Evolutionary conservation across 2,888 invertebrate species (phyloP), one percentile per base, ranked within the genome.

Genomic region (Scaptomyza caliginosa): DNA sequence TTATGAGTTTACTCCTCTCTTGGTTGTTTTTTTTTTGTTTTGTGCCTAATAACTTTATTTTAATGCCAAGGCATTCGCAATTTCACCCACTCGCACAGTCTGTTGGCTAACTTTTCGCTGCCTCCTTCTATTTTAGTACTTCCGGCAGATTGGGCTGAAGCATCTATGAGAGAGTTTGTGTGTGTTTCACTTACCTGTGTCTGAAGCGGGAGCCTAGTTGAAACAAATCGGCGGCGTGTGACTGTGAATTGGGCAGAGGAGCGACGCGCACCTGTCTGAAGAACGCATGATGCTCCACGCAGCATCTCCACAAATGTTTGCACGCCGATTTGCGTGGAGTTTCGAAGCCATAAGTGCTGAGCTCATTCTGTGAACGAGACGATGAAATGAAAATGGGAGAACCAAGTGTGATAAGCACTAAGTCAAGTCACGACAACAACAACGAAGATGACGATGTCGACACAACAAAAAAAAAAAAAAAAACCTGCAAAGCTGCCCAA

Each of bases 271-370:
- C 96, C 84, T 97, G 93, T 64, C 97, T 94, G 93, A 97, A 97
- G 93, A 97, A 97, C 32, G 97, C 96, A 92, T 98, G 98, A 91
- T 98, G 98, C 91, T 98, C 98, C 52, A 97, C 95, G 91, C 98
- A 98, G 92, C 98, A 98, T 82, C 96, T 96, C 97, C 98, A 98
- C 77, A 99, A 93, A 92, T 98, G 98, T 88, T 98, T 97, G 91
- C 98, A 98, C 13, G 98, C 98, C 21, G 96, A 94, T 85, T 97
- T 95, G 58, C 97, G 96, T 43, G 96, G 96, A 21, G 97, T 96
- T 92, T 98, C 98, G 92, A 98, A 98, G 5, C 98, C 98, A 91
- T 97, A 98, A n/a, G 98, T 98, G 90, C 96, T 96, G 78, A 98
- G 97, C 87, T 98, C 98, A 90, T 96, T 97, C 97, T 97, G 91